Conservation (phyloP, 2,888 invertebrate genomes). For the Matsumyia berberina region DNA sequence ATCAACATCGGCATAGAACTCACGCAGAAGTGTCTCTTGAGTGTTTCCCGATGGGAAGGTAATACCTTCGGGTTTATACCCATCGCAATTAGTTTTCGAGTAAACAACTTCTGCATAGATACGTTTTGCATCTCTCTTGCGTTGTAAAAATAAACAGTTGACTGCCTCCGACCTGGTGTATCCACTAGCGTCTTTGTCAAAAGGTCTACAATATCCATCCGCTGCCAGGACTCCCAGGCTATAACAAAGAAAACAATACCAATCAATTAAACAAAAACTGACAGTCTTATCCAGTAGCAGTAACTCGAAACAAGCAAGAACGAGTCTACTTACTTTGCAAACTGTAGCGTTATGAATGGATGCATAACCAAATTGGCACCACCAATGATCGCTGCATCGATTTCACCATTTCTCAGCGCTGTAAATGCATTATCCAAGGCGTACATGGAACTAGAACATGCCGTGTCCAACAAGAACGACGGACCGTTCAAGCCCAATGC, state of each 20-base stretch:
- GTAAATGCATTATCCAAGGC: constrained; percentile 93
- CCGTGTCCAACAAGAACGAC: constrained; percentile 95
- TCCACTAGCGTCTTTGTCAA: constrained; percentile 93
- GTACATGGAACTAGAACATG: constrained; percentile 96
- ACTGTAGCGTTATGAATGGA: constrained; percentile 95
- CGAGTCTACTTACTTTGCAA: constrained; percentile 86
- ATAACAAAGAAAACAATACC: constrained; percentile 82
- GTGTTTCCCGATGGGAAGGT: constrained; percentile 88
- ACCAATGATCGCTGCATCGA: constrained; percentile 95
- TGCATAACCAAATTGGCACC: constrained; percentile 94
- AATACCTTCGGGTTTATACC: constrained; percentile 89
- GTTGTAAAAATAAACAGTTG: constrained; percentile 89
- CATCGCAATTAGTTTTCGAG: constrained; percentile 92
- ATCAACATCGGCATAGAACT: constrained; percentile 89
- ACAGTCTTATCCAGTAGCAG: too few species aligned
- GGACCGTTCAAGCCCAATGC: constrained; percentile 95
- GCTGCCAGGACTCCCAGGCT: constrained; percentile 91
- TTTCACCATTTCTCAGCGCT: constrained; percentile 91
- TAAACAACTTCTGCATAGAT: constrained; percentile 90
- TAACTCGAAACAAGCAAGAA: too few species aligned
- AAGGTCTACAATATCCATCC: constrained; percentile 95
- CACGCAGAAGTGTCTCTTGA: constrained; percentile 87
- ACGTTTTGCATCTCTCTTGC: constrained; percentile 87
- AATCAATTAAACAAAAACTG: too few species aligned
- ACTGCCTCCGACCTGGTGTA: constrained; percentile 94